Conservation (phyloP, 64 coral and sea anemone species). For the Pachyseris speciosa region DNA sequence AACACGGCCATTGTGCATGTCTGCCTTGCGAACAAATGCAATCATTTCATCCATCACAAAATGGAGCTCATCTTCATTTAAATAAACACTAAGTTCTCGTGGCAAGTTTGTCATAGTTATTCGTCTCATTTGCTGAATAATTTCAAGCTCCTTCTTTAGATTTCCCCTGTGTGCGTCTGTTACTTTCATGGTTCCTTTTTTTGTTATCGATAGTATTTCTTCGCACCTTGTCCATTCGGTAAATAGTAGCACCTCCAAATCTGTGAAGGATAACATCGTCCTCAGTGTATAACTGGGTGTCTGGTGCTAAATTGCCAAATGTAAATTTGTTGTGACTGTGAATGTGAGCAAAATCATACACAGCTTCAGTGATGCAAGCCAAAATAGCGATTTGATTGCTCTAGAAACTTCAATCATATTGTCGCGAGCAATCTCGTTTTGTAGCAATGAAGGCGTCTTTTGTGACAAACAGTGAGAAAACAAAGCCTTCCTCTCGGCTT, state of each 20-base stretch:
- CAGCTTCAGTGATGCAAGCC: too few species aligned
- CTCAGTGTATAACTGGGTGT: neutral
- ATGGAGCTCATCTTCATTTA: slow-evolving; percentile 25
- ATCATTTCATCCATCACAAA: slow-evolving; percentile 35
- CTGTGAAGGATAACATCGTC: slow-evolving; percentile 13
- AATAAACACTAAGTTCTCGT: slow-evolving; percentile 12
- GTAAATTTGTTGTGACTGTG: neutral
- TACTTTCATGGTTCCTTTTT: slow-evolving; percentile 36
- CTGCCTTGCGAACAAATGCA: too few species aligned
- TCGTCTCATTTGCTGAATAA: slow-evolving; percentile 32
- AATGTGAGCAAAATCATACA: too few species aligned
- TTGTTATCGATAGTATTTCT: slow-evolving; percentile 20
- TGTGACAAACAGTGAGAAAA: too few species aligned
- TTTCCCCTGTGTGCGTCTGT: slow-evolving; percentile 9
- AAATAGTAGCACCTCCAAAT: slow-evolving; percentile 29
- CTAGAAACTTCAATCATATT: too few species aligned
- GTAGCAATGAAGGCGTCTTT: too few species aligned
- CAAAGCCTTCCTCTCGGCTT: too few species aligned
- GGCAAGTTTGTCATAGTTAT: neutral
- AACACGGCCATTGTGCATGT: too few species aligned
- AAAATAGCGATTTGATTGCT: too few species aligned
- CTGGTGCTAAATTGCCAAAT: neutral
- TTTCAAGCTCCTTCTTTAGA: slow-evolving; percentile 1
- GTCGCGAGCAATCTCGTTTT: too few species aligned
- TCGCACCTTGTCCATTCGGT: slow-evolving; percentile 19